Evolutionary conservation across 2,113 vertebrate genomes (phyloP).

Genomic region (Natator depressus): DNA sequence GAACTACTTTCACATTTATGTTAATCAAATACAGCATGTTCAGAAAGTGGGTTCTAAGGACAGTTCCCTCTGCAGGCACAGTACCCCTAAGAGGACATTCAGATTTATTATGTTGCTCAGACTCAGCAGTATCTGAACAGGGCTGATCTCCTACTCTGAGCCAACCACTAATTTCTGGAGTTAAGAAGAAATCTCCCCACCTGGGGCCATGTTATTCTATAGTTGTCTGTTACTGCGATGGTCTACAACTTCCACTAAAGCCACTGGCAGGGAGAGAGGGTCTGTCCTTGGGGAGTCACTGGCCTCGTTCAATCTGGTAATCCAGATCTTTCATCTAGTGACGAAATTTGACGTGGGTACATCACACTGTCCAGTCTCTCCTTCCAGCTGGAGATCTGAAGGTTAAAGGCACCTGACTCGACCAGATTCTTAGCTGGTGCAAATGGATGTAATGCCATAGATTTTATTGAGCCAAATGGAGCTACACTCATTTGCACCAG

Average conservation of each 20-base stretch:
- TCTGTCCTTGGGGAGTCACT: background rate
- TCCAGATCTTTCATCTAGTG: background rate
- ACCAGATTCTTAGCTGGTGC: background rate
- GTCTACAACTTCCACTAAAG: background rate
- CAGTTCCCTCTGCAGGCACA: background rate
- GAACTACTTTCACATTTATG: background rate
- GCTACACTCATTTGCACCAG: background rate
- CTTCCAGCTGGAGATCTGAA: background rate
- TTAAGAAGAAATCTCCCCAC: background rate
- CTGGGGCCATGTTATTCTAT: background rate
- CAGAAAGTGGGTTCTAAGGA: background rate
- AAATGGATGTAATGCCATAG: background rate
- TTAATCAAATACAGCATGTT: rapidly evolving
- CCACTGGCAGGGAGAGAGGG: background rate
- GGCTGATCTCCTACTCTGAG: background rate
- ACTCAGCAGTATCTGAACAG: rapidly evolving
- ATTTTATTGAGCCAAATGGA: background rate
- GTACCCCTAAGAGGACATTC: background rate
- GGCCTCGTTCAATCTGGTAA: background rate
- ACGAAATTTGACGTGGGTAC: background rate
- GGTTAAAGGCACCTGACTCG: background rate
- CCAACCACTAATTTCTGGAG: background rate
- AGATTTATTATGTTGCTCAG: background rate
- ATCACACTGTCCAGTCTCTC: rapidly evolving
- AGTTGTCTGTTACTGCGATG: background rate